Percentiles rank a stretch among this genome's conserved stretches.
Conservation (phyloP, 2,797 vertebrate genomes). For the Eidolon dupreanum region DNA sequence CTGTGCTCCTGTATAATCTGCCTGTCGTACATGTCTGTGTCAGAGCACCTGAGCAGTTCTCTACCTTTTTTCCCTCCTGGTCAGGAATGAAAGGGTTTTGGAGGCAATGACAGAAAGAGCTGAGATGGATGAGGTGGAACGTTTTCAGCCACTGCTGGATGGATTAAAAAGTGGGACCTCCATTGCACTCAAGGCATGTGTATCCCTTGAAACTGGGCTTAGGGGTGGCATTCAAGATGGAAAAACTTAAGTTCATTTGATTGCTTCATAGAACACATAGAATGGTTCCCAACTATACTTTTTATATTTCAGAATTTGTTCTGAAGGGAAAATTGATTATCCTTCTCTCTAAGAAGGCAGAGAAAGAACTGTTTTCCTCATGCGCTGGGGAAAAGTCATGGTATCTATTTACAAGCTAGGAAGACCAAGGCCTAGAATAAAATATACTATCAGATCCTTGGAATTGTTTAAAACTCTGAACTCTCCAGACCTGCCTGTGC, state of each 20-base stretch:
- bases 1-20: background rate
- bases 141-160: constrained; percentile 93
- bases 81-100: constrained; percentile 93
- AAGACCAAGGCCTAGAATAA: background rate
- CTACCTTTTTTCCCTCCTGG: constrained; percentile 10
- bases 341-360: constrained; percentile 21
- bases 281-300: background rate
- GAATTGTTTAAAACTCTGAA: background rate
- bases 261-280: constrained; percentile 23
- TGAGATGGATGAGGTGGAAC: constrained; percentile 91
- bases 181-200: constrained; percentile 88
- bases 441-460: constrained; percentile 2
- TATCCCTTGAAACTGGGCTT: background rate
- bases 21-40: background rate
- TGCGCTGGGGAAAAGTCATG: background rate
- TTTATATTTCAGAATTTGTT: constrained; percentile 50
- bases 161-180: constrained; percentile 88
- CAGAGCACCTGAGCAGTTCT: background rate
- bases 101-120: constrained; percentile 93
- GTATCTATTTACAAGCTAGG: background rate
- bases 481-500: background rate
- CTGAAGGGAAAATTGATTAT: constrained; percentile 38
- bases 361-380: constrained; percentile 22
- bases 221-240: constrained; percentile 28
- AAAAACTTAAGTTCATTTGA: constrained; percentile 7